phyloP scores from a whole-genome alignment of 2,888 invertebrate species.

The Stratiomys singularior region DNA sequence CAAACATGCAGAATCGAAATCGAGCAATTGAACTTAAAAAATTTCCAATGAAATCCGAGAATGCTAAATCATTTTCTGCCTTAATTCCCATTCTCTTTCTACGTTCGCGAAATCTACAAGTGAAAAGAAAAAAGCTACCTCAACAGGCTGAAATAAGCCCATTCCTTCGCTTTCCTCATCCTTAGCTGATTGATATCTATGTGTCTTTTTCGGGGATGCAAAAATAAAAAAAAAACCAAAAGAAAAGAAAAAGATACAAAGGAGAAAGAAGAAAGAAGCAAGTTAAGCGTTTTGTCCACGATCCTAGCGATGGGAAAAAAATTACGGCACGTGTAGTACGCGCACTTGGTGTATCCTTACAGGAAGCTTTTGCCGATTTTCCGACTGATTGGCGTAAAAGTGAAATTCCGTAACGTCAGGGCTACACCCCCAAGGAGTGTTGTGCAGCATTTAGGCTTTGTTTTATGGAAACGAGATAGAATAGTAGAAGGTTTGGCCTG shows the following conservation, averaged over 20 bases:
- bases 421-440: slow-evolving; percentile 12
- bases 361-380: slow-evolving; percentile 31
- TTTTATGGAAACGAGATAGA: not conserved
- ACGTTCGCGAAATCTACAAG: not conserved
- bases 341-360: not conserved
- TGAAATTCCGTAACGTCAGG: not conserved
- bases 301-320: not conserved
- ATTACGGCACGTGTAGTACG: slow-evolving; percentile 22
- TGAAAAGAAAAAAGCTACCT: not conserved
- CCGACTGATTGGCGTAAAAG: slow-evolving; percentile 41
- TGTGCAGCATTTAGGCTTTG: not conserved
- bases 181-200: not conserved
- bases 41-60: not conserved
- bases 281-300: not conserved
- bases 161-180: not conserved
- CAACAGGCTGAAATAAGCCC: not conserved
- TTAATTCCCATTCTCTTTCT: not conserved
- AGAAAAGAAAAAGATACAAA: slow-evolving; percentile 2
- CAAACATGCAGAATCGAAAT: not conserved
- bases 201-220: slow-evolving; percentile 14
- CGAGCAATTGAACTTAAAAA: slow-evolving; percentile 3
- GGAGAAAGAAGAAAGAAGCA: not conserved
- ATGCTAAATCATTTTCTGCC: not conserved
- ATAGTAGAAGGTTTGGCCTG: not conserved
- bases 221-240: too few species aligned